Percentiles rank a stretch among this genome's conserved stretches.
phyloP scores from a whole-genome alignment of 2,797 vertebrate genomes.

The Pipistrellus kuhlii region DNA sequence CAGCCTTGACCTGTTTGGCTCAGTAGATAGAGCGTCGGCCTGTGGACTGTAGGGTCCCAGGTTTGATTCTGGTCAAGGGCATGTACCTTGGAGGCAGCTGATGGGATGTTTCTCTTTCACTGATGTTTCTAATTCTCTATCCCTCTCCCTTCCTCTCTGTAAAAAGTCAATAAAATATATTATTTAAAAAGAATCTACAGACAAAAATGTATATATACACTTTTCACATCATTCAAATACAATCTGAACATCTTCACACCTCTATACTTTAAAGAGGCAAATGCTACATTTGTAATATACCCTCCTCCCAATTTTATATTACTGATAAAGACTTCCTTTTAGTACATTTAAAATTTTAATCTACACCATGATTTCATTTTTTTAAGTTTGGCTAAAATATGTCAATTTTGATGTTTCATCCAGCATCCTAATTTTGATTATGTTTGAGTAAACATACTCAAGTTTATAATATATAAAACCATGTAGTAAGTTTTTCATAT shows the following conservation, averaged over 20 bases:
- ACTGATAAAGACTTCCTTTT: slow-evolving; percentile 47
- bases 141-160: no score
- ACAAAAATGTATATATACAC: neutral
- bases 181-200: neutral
- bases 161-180: no score
- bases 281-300: neutral
- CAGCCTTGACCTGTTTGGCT: no score
- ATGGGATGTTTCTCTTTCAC: no score
- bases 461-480: slow-evolving; percentile 4
- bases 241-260: neutral
- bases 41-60: no score
- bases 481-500: neutral
- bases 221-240: slow-evolving; percentile 4
- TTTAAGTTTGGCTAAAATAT: slow-evolving; percentile 15
- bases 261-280: slow-evolving; percentile 54
- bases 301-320: slow-evolving; percentile 17
- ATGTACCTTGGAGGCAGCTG: no score
- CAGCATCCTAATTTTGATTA: slow-evolving; percentile 36
- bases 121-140: no score
- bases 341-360: neutral
- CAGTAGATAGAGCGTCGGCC: no score
- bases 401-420: slow-evolving; percentile 4
- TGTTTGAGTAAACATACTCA: slow-evolving; percentile 26
- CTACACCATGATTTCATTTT: slow-evolving; percentile 25
- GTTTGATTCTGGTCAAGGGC: no score